A percentile compares a stretch with the other conserved stretches of the same genome.
Conservation (phyloP, 2,888 invertebrate genomes). For the Zelleria hepariella region DNA sequence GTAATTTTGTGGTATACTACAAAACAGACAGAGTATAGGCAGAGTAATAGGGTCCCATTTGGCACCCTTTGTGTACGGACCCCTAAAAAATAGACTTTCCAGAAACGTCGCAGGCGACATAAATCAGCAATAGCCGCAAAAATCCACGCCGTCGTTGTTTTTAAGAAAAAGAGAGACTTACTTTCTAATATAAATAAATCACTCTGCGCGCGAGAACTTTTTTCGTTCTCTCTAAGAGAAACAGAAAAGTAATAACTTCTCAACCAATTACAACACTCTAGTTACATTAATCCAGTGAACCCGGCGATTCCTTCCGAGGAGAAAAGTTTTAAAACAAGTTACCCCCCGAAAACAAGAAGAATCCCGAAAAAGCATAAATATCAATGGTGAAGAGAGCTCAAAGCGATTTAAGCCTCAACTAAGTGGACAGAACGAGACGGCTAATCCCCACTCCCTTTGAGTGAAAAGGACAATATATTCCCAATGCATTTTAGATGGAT, state of each 20-base stretch:
- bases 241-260: slow-evolving; percentile 57
- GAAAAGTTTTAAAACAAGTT: slow-evolving; percentile 57
- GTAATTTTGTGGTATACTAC: no score
- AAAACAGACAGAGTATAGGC: no score
- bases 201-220: slow-evolving; percentile 36
- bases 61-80: no score
- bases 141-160: slow-evolving; percentile 30
- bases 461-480: slow-evolving; percentile 36
- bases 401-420: slow-evolving; percentile 33
- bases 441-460: slow-evolving; percentile 12
- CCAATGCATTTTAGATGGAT: slow-evolving; percentile 48
- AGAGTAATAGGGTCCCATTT: no score
- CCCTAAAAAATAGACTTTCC: neutral
- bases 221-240: slow-evolving; percentile 43
- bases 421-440: slow-evolving; percentile 16
- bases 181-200: slow-evolving; percentile 50
- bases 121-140: slow-evolving; percentile 40
- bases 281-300: slow-evolving; percentile 55
- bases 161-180: slow-evolving; percentile 44
- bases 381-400: slow-evolving; percentile 51
- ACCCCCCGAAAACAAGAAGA: slow-evolving; percentile 35
- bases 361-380: slow-evolving; percentile 58
- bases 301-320: slow-evolving; percentile 42
- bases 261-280: slow-evolving; percentile 61
- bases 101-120: slow-evolving; percentile 35